Evolutionary conservation across 2,797 vertebrate genomes (phyloP).

Genomic region (Aythya fuligula): DNA sequence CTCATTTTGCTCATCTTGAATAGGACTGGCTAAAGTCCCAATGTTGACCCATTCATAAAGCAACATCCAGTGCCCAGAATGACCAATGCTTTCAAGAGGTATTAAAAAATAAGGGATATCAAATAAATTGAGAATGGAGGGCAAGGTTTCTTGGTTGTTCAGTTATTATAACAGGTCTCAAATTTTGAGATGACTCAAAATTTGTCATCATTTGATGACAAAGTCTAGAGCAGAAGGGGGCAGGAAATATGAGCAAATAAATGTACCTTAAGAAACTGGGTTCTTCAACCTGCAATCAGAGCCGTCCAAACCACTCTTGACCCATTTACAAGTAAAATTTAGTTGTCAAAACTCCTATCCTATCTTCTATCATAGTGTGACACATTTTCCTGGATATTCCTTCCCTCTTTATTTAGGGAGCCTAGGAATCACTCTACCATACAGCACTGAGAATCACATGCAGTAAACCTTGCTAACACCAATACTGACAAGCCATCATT

Average conservation of each 20-base stretch:
- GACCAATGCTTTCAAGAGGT: not conserved
- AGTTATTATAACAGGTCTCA: not conserved
- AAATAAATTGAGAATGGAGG: not conserved
- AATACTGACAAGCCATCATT: not conserved
- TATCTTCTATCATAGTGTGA: not conserved
- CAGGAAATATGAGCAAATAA: not conserved
- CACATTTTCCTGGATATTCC: not conserved
- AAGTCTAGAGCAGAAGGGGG: not conserved
- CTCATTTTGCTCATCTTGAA: not conserved
- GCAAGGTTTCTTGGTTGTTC: not conserved
- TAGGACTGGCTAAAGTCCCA: not conserved
- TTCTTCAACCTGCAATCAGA: not conserved
- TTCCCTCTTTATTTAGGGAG: not conserved
- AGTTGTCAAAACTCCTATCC: not conserved
- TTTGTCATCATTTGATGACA: not conserved
- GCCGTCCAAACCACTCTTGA: not conserved
- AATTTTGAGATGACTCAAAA: not conserved
- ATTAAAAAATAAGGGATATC: not conserved
- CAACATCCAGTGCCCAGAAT: not conserved
- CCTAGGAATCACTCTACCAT: not conserved
- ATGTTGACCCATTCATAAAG: not conserved
- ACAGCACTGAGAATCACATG: not conserved
- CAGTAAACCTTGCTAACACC: not conserved
- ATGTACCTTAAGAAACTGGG: not conserved
- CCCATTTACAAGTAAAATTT: not conserved